Evolutionary conservation across 2,113 vertebrate genomes (phyloP).

Genomic region (Aegypius monachus): DNA sequence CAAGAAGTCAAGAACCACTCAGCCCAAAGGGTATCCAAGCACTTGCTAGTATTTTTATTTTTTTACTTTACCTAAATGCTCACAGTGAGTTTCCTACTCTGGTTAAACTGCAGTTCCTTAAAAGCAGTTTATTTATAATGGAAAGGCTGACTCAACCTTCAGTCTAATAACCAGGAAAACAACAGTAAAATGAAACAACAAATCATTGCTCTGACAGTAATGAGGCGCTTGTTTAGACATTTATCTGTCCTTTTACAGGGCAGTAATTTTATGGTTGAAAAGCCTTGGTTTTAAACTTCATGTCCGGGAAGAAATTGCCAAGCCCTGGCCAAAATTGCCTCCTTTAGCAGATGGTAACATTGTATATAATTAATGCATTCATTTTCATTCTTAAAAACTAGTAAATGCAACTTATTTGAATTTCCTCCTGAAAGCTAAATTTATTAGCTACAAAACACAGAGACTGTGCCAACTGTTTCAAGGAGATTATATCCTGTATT

Average conservation of each 20-base stretch:
- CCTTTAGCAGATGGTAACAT: constrained; percentile 14
- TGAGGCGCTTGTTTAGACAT: constrained; percentile 2
- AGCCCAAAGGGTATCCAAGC: not conserved
- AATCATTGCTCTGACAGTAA: constrained; percentile 22
- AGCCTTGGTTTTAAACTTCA: not conserved
- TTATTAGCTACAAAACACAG: constrained; percentile 45
- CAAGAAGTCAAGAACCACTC: not conserved
- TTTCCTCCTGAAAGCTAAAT: constrained; percentile 27
- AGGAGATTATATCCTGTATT: not conserved
- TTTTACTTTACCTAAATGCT: not conserved
- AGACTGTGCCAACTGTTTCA: not conserved
- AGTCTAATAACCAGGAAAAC: constrained; percentile 23
- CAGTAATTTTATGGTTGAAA: constrained; percentile 47
- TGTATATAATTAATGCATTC: constrained; percentile 20
- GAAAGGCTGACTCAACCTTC: not conserved
- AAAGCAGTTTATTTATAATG: not conserved
- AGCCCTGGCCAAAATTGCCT: not conserved
- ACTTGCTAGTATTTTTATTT: not conserved
- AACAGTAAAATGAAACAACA: constrained; percentile 28
- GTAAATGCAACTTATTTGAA: constrained; percentile 25
- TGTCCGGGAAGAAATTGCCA: not conserved
- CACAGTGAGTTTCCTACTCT: not conserved
- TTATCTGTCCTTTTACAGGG: constrained; percentile 32
- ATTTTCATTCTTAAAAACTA: constrained; percentile 34
- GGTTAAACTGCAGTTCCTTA: not conserved